phyloP scores from a whole-genome alignment of 2,113 vertebrate genomes.

The Labrus mixtus region DNA sequence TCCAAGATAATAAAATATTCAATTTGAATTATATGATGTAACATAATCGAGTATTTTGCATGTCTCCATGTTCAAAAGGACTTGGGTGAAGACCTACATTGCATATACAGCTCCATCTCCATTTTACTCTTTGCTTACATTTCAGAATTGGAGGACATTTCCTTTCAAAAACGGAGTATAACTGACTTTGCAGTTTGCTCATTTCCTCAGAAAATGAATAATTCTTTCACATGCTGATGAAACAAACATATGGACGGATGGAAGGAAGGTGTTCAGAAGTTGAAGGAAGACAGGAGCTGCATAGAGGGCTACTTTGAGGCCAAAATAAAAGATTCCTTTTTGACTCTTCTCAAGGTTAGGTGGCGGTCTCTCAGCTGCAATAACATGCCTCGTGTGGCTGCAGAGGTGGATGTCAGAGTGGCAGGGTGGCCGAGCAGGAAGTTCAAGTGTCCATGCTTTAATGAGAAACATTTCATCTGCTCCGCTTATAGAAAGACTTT shows the following conservation, averaged over 20 bases:
- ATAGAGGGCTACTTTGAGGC: conserved; percentile 63
- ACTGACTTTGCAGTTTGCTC: background rate
- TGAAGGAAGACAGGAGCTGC: conserved; percentile 75
- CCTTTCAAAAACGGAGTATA: conserved; percentile 14
- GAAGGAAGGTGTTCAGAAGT: conserved; percentile 46
- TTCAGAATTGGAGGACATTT: conserved; percentile 50
- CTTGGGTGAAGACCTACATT: conserved; percentile 27
- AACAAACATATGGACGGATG: conserved; percentile 20
- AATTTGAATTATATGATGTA: conserved; percentile 2
- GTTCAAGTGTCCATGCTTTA: conserved; percentile 64
- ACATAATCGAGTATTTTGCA: conserved; percentile 8
- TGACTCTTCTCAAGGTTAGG: conserved; percentile 5
- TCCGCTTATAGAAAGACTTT: conserved; percentile 48
- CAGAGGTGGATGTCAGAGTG: conserved; percentile 35
- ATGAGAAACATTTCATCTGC: conserved; percentile 47
- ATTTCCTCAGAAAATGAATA: conserved; percentile 13
- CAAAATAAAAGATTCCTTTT: conserved; percentile 24
- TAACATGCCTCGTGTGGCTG: conserved; percentile 48
- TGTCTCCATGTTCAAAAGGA: conserved; percentile 22
- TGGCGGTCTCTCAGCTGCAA: conserved; percentile 43
- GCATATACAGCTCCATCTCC: conserved; percentile 41
- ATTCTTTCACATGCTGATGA: conserved; percentile 56
- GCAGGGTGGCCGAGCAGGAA: conserved; percentile 27
- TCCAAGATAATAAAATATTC: conserved; percentile 2
- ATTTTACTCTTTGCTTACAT: conserved; percentile 32